A percentile compares a stretch with the other conserved stretches of the same genome.
These are phyloP conservation scores for Megalops atlanticus DNA, from an alignment of 2,113 vertebrate genomes.

Conservation along the genomic window DNA sequence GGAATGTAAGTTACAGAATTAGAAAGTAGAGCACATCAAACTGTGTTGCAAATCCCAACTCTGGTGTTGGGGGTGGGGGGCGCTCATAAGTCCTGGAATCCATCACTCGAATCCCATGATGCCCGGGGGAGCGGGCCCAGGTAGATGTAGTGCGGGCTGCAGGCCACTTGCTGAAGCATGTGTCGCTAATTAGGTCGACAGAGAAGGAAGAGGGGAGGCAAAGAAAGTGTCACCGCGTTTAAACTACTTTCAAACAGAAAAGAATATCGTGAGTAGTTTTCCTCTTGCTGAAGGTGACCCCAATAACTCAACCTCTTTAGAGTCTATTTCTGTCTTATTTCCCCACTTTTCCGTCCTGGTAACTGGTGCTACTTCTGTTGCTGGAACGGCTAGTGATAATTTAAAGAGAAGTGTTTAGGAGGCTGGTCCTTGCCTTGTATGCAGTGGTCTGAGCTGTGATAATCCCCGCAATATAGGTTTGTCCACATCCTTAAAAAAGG, in stretches of 20 bases:
- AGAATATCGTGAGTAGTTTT: conserved; percentile 69
- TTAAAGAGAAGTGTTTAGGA: not conserved
- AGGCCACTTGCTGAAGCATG: conserved; percentile 67
- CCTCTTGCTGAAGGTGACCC: conserved; percentile 77
- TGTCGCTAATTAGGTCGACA: conserved; percentile 78
- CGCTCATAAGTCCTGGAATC: conserved; percentile 65
- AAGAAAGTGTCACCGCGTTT: conserved; percentile 63
- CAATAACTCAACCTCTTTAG: conserved; percentile 75
- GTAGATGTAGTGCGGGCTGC: conserved; percentile 58
- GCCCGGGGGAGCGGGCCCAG: conserved; percentile 69
- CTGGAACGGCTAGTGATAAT: conserved; percentile 31
- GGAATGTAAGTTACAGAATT: conserved; percentile 74
- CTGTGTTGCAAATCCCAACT: conserved; percentile 72
- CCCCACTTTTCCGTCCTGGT: conserved; percentile 66
- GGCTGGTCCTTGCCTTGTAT: no score
- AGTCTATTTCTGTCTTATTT: conserved; percentile 72
- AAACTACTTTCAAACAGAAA: conserved; percentile 62
- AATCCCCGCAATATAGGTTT: not conserved
- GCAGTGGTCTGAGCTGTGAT: not conserved
- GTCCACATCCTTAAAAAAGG: not conserved
- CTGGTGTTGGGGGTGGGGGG: conserved; percentile 59
- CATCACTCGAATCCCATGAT: conserved; percentile 70
- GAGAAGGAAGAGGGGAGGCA: conserved; percentile 69
- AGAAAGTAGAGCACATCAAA: conserved; percentile 81
- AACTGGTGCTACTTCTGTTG: conserved; percentile 53